Base-by-base conservation (phyloP, 2,113 vertebrate species). In the Brachirus orientalis region DNA sequence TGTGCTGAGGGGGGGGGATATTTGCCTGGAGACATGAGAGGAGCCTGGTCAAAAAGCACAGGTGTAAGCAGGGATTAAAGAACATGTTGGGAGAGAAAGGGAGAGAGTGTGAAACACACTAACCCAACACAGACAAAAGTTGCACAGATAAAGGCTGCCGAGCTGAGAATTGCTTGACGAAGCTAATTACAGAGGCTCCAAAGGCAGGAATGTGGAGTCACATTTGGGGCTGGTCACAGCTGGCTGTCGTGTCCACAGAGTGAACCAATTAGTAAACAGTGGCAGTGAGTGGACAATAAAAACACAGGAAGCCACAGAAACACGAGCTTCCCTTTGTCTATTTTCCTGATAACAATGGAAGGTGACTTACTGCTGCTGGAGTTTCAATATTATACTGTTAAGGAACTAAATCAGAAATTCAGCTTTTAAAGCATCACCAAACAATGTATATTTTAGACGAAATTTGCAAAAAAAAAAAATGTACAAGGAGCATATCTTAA, bases 161-260 rank as follows among this genome's bases (percentile, higher is more conserved):
- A 8, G 59, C 68, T 58, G 56, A 83, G 84, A 90, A 89, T 87
- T 86, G 83, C 82, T 84, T 70, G 75, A 90, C 73, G 69, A 80
- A 75, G 79, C 79, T 90, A 92, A 93, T 90, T 91, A 88, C 87
- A 91, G 67, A 63, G 63, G 63, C 71, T 86, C 82, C 75, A 66
- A 78, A 83, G 76, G 53, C 80, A 88, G 84, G 91, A 91, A 92
- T 91, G 88, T 63, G 57, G 88, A 83, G 77, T 86, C 85, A 87
- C 80, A 86, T 88, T 86, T 57, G 77, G 80, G 77, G 63, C 66
- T 41, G 72, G 79, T 84, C 87, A 89, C 90, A 92, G 88, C 88
- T 90, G 89, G 88, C 71, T 77, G 80, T n/a, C n/a, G n/a, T n/a
- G n/a, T 84, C 83, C 79, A 75, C 77, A 79, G 77, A 86, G 62